phyloP scores from a whole-genome alignment of 2,113 vertebrate species.

The Cyrtonyx montezumae region DNA sequence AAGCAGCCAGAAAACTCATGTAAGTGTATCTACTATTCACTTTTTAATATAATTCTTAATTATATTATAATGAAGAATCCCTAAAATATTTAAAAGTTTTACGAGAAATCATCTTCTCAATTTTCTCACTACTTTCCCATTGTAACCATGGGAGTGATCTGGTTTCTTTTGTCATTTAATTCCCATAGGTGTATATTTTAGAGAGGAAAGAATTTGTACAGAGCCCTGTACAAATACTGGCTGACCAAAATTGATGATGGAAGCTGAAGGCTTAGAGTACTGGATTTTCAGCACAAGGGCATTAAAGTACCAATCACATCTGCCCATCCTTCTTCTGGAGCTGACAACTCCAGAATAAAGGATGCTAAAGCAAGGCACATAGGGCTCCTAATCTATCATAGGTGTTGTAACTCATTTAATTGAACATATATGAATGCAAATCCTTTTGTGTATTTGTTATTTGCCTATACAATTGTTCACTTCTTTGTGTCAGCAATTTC shows the following conservation, averaged over 20 bases:
- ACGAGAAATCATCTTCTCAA: not conserved
- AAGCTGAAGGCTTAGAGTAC: not conserved
- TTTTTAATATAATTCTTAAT: not conserved
- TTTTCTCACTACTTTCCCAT: not conserved
- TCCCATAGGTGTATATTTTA: not conserved
- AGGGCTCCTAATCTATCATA: rapidly evolving
- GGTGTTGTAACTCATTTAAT: not conserved
- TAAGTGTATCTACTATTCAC: not conserved
- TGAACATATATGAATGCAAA: rapidly evolving
- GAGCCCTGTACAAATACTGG: not conserved
- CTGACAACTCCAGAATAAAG: not conserved
- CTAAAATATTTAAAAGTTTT: not conserved
- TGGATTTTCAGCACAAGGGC: not conserved
- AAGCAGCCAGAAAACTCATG: not conserved
- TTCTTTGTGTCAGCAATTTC: not conserved
- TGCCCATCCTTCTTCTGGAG: not conserved
- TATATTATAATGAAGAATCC: not conserved
- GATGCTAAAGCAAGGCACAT: not conserved
- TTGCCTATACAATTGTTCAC: not conserved
- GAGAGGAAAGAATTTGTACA: not conserved
- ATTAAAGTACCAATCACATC: rapidly evolving
- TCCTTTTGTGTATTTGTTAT: not conserved
- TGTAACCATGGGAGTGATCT: not conserved
- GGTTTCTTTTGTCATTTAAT: not conserved
- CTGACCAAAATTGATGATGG: not conserved